phyloP scores from a whole-genome alignment of 2,888 invertebrate species.

The Dynastes hyllus region DNA sequence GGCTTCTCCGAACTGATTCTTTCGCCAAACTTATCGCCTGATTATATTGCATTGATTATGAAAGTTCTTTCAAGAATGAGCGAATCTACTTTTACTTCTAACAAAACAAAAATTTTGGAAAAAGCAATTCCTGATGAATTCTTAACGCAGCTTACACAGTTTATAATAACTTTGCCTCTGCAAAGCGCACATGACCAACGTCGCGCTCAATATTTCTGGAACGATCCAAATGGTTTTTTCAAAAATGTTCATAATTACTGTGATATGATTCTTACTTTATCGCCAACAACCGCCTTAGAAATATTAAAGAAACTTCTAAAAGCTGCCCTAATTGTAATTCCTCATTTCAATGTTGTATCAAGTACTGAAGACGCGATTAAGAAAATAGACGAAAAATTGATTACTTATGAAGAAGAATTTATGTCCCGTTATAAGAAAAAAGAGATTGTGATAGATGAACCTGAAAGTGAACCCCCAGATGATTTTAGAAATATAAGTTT shows the following conservation, averaged over 20 bases:
- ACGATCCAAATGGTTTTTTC: conserved; percentile 59
- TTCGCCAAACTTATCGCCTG: conserved; percentile 67
- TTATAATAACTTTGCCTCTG: conserved; percentile 56
- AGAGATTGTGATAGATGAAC: background rate
- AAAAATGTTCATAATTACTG: conserved; percentile 58
- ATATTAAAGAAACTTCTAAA: conserved; percentile 62
- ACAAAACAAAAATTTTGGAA: conserved; percentile 57
- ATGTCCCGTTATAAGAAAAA: conserved; percentile 2
- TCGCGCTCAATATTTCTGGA: conserved; percentile 57
- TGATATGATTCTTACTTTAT: conserved; percentile 67
- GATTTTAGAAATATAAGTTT: conserved; percentile 74
- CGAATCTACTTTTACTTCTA: conserved; percentile 59
- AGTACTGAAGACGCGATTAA: conserved; percentile 69
- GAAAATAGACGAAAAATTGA: conserved; percentile 65
- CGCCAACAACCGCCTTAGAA: conserved; percentile 64
- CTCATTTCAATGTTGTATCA: conserved; percentile 57
- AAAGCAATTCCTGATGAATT: conserved; percentile 56
- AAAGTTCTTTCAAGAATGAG: conserved; percentile 71
- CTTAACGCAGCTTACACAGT: conserved; percentile 56
- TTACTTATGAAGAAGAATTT: conserved; percentile 67
- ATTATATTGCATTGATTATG: conserved; percentile 72
- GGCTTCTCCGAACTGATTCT: conserved; percentile 72
- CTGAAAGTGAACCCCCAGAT: conserved; percentile 58
- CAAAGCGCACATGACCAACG: conserved; percentile 53
- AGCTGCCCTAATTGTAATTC: conserved; percentile 58